Percentiles rank a stretch among this genome's conserved stretches.
Evolutionary conservation across 2,113 vertebrate species (phyloP).

Genomic region (Xiphophorus couchianus): DNA sequence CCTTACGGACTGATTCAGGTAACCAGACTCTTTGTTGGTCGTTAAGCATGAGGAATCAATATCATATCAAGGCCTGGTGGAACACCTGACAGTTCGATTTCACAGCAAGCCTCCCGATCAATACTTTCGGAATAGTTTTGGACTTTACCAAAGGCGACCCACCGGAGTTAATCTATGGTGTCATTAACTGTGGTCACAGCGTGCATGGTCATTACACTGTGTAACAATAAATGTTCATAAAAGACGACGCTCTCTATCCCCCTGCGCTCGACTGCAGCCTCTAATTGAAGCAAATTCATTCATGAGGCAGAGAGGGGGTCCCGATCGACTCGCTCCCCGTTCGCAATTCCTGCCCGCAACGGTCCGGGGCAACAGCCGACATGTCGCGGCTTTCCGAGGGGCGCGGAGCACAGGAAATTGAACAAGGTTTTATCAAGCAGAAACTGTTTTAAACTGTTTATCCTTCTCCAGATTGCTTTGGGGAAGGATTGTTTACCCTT

Average conservation of each 20-base stretch:
- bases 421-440: constrained; percentile 69
- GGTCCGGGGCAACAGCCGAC: constrained; percentile 14
- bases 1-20: constrained; percentile 40
- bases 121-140: constrained; percentile 78
- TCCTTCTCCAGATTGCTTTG: constrained; percentile 26
- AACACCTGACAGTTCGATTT: constrained; percentile 89
- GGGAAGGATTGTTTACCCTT: constrained; percentile 60
- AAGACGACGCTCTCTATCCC: constrained; percentile 55
- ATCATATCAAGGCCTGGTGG: constrained; percentile 82
- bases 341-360: constrained; percentile 44
- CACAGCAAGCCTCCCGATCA: constrained; percentile 76
- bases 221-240: constrained; percentile 75
- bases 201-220: constrained; percentile 62
- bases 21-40: constrained; percentile 69
- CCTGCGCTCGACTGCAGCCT: constrained; percentile 48
- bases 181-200: constrained; percentile 70
- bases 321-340: constrained; percentile 52
- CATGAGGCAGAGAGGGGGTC: constrained; percentile 18
- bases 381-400: constrained; percentile 38
- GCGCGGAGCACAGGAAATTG: constrained; percentile 57
- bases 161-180: constrained; percentile 68
- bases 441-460: constrained; percentile 64
- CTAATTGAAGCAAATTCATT: constrained; percentile 73
- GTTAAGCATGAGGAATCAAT: constrained; percentile 80
- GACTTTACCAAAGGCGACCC: constrained; percentile 65